phyloP scores from a whole-genome alignment of 2,888 invertebrate species.

The Emmelina monodactyla region DNA sequence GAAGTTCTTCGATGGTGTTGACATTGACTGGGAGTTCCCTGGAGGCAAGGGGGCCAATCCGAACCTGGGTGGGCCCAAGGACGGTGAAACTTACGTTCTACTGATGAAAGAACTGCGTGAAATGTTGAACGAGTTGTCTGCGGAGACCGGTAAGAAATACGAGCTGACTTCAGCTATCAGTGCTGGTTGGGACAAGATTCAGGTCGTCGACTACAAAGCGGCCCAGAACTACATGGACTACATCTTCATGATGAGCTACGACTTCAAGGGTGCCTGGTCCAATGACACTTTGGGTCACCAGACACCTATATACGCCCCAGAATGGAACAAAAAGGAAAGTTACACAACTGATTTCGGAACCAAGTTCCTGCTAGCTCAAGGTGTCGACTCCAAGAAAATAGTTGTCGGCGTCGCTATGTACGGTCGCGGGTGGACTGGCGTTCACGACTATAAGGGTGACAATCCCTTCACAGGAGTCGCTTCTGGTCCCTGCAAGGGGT shows the following conservation, averaged over 20 bases:
- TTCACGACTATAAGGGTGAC: constrained; percentile 34
- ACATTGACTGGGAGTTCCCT: constrained; percentile 62
- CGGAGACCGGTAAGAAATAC: constrained; percentile 48
- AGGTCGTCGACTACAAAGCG: constrained; percentile 50
- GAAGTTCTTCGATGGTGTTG: constrained; percentile 61
- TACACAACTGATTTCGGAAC: constrained; percentile 60
- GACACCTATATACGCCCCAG: constrained; percentile 45
- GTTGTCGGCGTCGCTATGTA: constrained; percentile 59
- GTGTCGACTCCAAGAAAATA: constrained; percentile 51
- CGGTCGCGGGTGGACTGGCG: constrained; percentile 58
- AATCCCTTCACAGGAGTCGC: constrained; percentile 56
- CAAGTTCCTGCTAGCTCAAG: constrained; percentile 49
- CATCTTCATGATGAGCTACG: constrained; percentile 59
- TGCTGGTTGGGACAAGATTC: constrained; percentile 59
- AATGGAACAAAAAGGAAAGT: constrained; percentile 50
- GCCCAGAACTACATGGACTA: constrained; percentile 60
- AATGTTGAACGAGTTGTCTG: constrained; percentile 48
- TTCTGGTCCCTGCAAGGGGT: constrained; percentile 51
- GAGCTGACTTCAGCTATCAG: constrained; percentile 60
- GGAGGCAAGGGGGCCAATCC: constrained; percentile 60
- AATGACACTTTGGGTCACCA: constrained; percentile 56
- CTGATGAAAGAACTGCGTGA: constrained; percentile 52
- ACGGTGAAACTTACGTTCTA: constrained; percentile 43
- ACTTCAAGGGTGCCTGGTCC: constrained; percentile 60
- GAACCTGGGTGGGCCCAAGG: constrained; percentile 46